phyloP scores from a whole-genome alignment of 2,113 vertebrate species.

The Etheostoma spectabile region DNA sequence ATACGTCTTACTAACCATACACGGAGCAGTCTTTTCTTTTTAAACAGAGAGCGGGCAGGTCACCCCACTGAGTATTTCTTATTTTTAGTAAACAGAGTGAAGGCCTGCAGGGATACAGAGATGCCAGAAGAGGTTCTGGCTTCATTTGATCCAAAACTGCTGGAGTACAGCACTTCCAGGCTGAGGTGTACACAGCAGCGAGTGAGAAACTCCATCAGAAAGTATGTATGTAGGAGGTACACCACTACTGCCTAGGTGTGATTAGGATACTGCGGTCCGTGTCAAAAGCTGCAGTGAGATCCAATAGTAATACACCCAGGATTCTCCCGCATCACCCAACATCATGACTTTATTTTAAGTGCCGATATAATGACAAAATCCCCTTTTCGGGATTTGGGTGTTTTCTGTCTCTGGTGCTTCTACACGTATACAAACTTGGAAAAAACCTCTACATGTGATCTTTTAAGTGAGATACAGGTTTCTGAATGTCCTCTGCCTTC shows the following conservation, averaged over 20 bases:
- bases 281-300: neutral
- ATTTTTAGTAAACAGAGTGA: slow-evolving; percentile 30
- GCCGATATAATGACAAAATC: too few species aligned
- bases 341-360: neutral
- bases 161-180: neutral
- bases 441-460: too few species aligned
- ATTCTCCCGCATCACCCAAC: neutral
- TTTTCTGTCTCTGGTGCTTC: too few species aligned
- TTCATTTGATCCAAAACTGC: slow-evolving; percentile 30
- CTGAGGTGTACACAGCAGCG: neutral
- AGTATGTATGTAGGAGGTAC: neutral
- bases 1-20: slow-evolving; percentile 42
- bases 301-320: neutral
- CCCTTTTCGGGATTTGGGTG: too few species aligned
- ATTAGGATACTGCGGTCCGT: neutral
- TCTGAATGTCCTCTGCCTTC: too few species aligned
- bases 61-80: neutral
- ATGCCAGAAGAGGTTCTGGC: slow-evolving; percentile 12
- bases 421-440: too few species aligned
- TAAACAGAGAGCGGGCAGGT: neutral
- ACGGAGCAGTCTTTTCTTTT: slow-evolving; percentile 29
- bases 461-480: too few species aligned
- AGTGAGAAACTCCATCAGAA: neutral
- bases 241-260: neutral
- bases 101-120: slow-evolving; percentile 15